A percentile compares a stretch with the other conserved stretches of the same genome.
These are phyloP conservation scores for Xerus rutilus DNA, from an alignment of 2,797 vertebrate species.

Conservation along the genomic window DNA sequence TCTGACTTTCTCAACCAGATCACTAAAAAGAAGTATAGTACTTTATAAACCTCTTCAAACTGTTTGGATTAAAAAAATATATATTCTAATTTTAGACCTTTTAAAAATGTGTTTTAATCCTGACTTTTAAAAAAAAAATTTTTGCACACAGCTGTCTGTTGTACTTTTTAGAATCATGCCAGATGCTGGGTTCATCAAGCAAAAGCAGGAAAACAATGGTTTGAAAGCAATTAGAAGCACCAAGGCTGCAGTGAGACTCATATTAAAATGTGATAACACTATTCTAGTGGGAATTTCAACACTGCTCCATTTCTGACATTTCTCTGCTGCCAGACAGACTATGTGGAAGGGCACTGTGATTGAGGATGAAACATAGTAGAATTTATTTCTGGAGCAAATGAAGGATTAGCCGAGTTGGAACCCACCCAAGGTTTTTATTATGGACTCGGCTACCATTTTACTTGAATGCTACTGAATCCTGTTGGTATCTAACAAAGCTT, in stretches of 20 bases:
- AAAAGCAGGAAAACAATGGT: constrained; percentile 88
- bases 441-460: constrained; percentile 57
- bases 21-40: not conserved
- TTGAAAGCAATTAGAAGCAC: constrained; percentile 89
- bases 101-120: constrained; percentile 78
- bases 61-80: constrained; percentile 68
- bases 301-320: constrained; percentile 84
- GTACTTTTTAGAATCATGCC: constrained; percentile 88
- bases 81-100: constrained; percentile 81
- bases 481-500: not conserved
- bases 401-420: constrained; percentile 83
- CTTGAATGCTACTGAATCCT: constrained; percentile 16
- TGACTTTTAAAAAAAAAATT: constrained; percentile 54
- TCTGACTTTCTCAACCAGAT: not conserved
- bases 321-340: constrained; percentile 86
- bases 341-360: constrained; percentile 81
- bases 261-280: constrained; percentile 89
- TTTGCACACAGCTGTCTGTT: constrained; percentile 89
- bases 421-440: constrained; percentile 73
- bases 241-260: constrained; percentile 84
- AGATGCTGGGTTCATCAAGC: constrained; percentile 90
- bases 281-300: constrained; percentile 87
- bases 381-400: constrained; percentile 86
- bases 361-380: constrained; percentile 75
- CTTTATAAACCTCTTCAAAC: not conserved